Conservation (phyloP, 2,113 vertebrate species). For the Empidonax alnorum region DNA sequence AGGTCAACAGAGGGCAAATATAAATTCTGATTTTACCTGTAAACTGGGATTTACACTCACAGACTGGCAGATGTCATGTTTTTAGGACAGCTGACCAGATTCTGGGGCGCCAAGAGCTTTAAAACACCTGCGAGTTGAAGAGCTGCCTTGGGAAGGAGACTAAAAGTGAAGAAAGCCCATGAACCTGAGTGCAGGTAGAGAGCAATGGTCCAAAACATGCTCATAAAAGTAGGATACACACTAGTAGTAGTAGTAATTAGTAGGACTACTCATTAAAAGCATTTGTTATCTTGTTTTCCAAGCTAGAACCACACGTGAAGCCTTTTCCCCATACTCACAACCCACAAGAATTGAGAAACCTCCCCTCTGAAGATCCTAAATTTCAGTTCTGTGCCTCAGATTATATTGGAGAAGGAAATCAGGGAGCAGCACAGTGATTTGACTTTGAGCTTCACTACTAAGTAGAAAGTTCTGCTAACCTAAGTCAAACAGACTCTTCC, state of each 20-base stretch:
- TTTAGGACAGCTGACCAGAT: not conserved
- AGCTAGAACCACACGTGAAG: not conserved
- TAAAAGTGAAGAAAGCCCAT: not conserved
- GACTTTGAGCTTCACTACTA: not conserved
- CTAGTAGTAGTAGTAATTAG: not conserved
- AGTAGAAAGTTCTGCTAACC: not conserved
- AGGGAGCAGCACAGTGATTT: not conserved
- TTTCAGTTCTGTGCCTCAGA: not conserved
- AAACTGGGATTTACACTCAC: fast-evolving
- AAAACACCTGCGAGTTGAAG: not conserved
- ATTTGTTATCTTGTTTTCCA: not conserved
- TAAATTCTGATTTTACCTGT: not conserved
- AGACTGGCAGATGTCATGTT: not conserved
- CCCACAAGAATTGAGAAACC: not conserved
- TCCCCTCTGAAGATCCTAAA: not conserved
- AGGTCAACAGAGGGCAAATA: slow-evolving; percentile 47
- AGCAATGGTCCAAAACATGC: not conserved
- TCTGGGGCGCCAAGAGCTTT: not conserved
- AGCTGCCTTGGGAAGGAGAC: not conserved
- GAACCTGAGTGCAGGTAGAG: not conserved
- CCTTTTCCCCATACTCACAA: not conserved
- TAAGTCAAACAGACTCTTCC: not conserved
- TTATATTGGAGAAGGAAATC: not conserved
- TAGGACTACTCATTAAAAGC: not conserved
- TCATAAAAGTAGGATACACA: not conserved